Evolutionary conservation across 2,888 invertebrate species (phyloP).

Genomic region (Clusia tigrina): DNA sequence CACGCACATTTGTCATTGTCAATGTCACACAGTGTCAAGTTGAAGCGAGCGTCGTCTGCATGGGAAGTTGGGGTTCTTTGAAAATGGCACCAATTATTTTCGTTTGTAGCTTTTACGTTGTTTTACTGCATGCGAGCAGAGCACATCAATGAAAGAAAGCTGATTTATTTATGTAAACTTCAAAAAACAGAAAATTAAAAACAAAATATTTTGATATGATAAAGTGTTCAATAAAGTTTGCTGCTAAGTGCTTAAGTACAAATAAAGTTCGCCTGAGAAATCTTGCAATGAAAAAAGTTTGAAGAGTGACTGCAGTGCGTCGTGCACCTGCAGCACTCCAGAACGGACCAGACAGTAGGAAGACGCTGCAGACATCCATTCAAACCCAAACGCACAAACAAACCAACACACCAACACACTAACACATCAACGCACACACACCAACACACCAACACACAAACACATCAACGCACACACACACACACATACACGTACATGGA

Average conservation of each 20-base stretch:
- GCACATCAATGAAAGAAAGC: background rate
- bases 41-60: slow-evolving; percentile 41
- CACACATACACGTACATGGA: background rate
- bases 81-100: background rate
- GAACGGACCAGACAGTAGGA: background rate
- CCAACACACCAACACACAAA: background rate
- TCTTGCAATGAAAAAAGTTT: slow-evolving; percentile 18
- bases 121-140: too few relatives aligned
- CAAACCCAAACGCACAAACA: background rate
- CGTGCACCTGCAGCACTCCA: slow-evolving; percentile 1
- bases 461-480: too few relatives aligned
- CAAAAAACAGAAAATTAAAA: background rate
- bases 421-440: background rate
- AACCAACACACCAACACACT: background rate
- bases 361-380: background rate
- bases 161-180: too few relatives aligned
- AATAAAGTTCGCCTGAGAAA: background rate
- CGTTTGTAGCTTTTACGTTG: background rate
- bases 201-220: background rate
- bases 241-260: background rate
- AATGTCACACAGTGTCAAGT: slow-evolving; percentile 59
- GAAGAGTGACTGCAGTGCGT: background rate
- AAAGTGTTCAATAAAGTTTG: background rate
- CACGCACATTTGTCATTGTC: slow-evolving; percentile 60
- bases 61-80: slow-evolving; percentile 8